Evolutionary conservation across 2,888 invertebrate species (phyloP).

Genomic region (Acleris literana): DNA sequence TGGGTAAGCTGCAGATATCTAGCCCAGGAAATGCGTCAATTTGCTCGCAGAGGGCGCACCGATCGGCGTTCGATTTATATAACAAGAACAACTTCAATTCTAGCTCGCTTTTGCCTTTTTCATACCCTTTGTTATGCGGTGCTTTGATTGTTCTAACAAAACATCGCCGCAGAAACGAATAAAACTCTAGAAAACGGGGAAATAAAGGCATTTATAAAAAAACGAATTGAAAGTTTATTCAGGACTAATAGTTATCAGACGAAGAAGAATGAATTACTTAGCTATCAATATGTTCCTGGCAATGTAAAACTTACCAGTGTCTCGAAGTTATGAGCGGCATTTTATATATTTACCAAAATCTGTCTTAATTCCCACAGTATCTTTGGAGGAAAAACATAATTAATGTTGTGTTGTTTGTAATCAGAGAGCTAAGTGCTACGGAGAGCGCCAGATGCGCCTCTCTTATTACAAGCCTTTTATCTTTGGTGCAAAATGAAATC

Average conservation of each 20-base stretch:
- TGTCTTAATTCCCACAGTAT: constrained; percentile 57
- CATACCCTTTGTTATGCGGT: constrained; percentile 17
- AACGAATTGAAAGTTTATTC: neutral
- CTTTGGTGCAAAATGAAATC: constrained; percentile 48
- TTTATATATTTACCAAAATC: neutral
- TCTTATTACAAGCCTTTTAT: constrained; percentile 47
- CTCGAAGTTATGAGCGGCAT: neutral
- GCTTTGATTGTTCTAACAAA: constrained; percentile 20
- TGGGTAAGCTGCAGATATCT: constrained; percentile 53
- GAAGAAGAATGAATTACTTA: neutral
- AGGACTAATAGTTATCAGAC: neutral
- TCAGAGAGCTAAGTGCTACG: constrained; percentile 67
- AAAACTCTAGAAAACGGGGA: constrained; percentile 6
- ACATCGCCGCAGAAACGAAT: neutral
- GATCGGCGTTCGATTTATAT: neutral
- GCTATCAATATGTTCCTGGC: neutral
- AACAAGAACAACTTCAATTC: constrained; percentile 13
- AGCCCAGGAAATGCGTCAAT: constrained; percentile 57
- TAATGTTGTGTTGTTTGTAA: constrained; percentile 76
- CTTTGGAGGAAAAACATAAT: constrained; percentile 73
- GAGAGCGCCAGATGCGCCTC: constrained; percentile 54
- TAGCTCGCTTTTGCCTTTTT: constrained; percentile 6
- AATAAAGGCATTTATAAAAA: neutral
- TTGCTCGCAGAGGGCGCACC: constrained; percentile 36
- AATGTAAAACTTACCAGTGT: neutral